Evolutionary conservation across 2,888 invertebrate species (phyloP).

Genomic region (Hypena proboscidalis): DNA sequence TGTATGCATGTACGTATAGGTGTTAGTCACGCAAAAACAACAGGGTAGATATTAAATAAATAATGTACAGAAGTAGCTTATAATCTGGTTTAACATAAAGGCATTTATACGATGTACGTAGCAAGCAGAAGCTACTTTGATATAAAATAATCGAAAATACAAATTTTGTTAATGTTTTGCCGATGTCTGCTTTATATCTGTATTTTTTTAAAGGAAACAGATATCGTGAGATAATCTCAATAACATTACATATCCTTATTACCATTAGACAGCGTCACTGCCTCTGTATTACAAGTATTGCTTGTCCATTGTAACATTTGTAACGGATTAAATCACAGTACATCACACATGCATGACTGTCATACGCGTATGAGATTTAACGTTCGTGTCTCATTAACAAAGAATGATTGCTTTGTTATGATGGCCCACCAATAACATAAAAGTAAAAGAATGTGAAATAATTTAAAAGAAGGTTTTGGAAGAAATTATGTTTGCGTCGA

Average conservation of each 20-base stretch:
- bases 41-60: too few species aligned
- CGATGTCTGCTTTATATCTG: too few species aligned
- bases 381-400: conserved; percentile 33
- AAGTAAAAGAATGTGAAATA: not conserved
- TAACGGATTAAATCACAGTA: conserved; percentile 53
- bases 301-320: conserved; percentile 45
- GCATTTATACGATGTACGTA: too few species aligned
- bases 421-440: not conserved
- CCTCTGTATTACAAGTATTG: conserved; percentile 51
- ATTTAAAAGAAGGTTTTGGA: not conserved
- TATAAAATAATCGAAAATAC: too few species aligned
- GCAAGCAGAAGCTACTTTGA: too few species aligned
- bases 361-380: conserved; percentile 37
- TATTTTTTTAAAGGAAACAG: too few species aligned
- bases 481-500: too few species aligned
- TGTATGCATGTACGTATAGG: too few species aligned
- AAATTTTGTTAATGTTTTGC: too few species aligned
- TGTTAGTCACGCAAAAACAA: too few species aligned
- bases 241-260: conserved; percentile 37
- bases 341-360: conserved; percentile 34
- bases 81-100: conserved; percentile 10
- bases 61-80: too few species aligned
- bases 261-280: conserved; percentile 41
- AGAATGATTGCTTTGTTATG: conserved; percentile 17
- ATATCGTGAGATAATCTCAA: conserved; percentile 19